phyloP scores from a whole-genome alignment of 2,797 vertebrate species.

The Urophycis tenuis region DNA sequence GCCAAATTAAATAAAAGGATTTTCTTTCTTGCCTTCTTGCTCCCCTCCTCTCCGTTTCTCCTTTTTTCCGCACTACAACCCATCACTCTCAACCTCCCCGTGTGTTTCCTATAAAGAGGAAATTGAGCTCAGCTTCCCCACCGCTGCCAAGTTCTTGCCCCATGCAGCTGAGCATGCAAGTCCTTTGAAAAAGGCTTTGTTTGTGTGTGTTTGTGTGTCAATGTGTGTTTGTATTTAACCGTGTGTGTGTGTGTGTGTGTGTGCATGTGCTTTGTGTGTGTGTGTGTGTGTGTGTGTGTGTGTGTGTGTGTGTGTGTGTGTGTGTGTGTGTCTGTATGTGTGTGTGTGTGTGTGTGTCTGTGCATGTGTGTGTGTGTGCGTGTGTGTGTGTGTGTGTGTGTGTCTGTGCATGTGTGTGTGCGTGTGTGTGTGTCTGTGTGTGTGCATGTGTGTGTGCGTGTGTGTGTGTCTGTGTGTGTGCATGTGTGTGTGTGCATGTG shows the following conservation, averaged over 20 bases:
- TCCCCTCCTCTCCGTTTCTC: conserved; percentile 2
- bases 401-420: not conserved
- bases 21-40: conserved; percentile 25
- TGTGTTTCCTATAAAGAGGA: conserved; percentile 63
- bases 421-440: not conserved
- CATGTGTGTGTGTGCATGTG: not conserved
- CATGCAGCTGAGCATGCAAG: conserved; percentile 32
- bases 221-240: conserved; percentile 21
- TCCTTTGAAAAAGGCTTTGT: conserved; percentile 40
- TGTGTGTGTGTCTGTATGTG: not conserved
- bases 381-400: not conserved
- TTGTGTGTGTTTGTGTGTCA: conserved; percentile 30
- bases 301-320: not conserved
- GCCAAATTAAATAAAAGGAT: conserved; percentile 51
- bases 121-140: conserved; percentile 62
- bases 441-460: not conserved
- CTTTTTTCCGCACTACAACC: conserved; percentile 6
- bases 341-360: no score
- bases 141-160: conserved; percentile 66
- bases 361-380: not conserved
- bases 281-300: not conserved
- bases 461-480: not conserved
- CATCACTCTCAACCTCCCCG: conserved; percentile 29
- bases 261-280: not conserved
- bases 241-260: conserved; percentile 12